These are phyloP conservation scores for Mythimna albipuncta DNA, from an alignment of 2,888 invertebrate genomes.

Conservation along the genomic window DNA sequence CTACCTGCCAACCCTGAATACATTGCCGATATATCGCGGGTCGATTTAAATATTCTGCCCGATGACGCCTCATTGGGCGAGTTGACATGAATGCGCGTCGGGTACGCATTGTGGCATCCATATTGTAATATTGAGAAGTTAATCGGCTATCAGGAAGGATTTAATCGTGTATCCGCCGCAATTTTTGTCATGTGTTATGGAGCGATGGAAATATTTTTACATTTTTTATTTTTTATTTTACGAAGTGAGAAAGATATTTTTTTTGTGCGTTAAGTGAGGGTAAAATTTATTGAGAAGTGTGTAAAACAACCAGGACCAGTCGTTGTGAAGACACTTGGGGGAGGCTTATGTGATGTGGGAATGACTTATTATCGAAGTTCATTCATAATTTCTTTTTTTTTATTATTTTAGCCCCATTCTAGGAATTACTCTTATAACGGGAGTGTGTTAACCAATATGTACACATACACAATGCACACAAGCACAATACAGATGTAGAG, in stretches of 20 bases:
- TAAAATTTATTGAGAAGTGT: background rate
- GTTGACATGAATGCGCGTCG: constrained; percentile 53
- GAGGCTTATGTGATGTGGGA: too few species aligned
- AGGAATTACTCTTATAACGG: too few species aligned
- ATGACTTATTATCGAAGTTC: too few species aligned
- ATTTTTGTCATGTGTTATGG: constrained; percentile 49
- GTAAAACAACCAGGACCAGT: background rate
- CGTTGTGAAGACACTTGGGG: too few species aligned
- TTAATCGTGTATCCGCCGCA: constrained; percentile 53
- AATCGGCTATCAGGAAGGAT: constrained; percentile 60
- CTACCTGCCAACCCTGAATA: constrained; percentile 34
- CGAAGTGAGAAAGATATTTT: background rate
- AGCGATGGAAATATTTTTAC: constrained; percentile 25
- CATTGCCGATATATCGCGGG: constrained; percentile 42
- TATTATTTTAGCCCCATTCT: too few species aligned
- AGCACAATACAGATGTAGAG: too few species aligned
- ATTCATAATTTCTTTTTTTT: too few species aligned
- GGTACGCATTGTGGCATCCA: constrained; percentile 54
- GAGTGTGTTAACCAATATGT: too few species aligned
- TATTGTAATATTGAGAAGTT: constrained; percentile 61
- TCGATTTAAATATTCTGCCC: constrained; percentile 63
- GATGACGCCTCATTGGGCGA: constrained; percentile 62
- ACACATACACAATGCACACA: too few species aligned
- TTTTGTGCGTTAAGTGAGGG: background rate
- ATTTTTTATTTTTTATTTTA: constrained; percentile 23